Percentiles rank a stretch among this genome's conserved stretches.
Evolutionary conservation across 2,888 invertebrate species (phyloP).

Genomic region (Buathra laborator): DNA sequence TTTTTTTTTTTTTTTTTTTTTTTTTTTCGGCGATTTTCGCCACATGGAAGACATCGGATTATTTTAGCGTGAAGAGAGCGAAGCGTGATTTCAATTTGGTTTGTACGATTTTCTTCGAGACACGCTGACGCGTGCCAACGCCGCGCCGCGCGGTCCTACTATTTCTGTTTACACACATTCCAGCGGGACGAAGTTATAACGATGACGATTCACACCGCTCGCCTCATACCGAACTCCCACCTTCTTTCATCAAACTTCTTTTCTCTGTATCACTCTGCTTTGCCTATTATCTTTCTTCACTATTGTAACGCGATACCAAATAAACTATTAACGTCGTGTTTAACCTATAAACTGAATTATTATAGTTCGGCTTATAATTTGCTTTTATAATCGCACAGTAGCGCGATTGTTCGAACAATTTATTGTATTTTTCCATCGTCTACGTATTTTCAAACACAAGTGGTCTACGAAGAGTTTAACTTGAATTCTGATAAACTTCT

Average conservation of each 20-base stretch:
- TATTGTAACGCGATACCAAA: constrained; percentile 43
- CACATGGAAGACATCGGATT: constrained; percentile 22
- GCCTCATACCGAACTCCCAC: constrained; percentile 30
- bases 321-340: constrained; percentile 34
- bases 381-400: neutral
- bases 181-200: constrained; percentile 57
- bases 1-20: neutral
- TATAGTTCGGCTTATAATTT: neutral
- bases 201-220: constrained; percentile 54
- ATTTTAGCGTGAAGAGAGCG: constrained; percentile 21
- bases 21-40: constrained; percentile 18
- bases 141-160: constrained; percentile 40
- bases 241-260: neutral
- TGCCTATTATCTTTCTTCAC: constrained; percentile 1
- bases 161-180: constrained; percentile 67
- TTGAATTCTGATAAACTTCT: constrained; percentile 8
- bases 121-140: constrained; percentile 54
- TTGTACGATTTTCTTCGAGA: constrained; percentile 30
- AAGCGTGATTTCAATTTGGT: constrained; percentile 33
- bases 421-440: constrained; percentile 9
- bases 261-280: neutral
- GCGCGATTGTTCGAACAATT: constrained; percentile 23
- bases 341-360: neutral
- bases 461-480: neutral
- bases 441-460: constrained; percentile 36